phyloP scores from a whole-genome alignment of 2,113 vertebrate species.

The Antechinus stuartii region DNA sequence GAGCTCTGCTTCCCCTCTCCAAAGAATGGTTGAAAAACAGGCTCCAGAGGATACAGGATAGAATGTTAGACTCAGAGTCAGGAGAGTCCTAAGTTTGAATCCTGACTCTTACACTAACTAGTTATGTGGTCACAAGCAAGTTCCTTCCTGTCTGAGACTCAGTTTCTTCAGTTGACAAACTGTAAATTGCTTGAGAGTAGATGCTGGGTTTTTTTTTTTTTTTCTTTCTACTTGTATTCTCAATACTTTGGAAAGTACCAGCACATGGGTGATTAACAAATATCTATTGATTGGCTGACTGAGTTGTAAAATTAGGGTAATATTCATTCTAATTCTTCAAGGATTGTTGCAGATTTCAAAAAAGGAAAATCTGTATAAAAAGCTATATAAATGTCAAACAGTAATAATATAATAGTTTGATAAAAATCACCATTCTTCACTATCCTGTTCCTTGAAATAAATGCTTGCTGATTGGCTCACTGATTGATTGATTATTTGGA shows the following conservation, averaged over 20 bases:
- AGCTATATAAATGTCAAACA: not conserved
- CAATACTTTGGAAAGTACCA: not conserved
- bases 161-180: not conserved
- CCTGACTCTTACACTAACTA: not conserved
- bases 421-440: not conserved
- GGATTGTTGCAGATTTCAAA: not conserved
- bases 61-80: not conserved
- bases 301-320: not conserved
- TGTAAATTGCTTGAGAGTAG: not conserved
- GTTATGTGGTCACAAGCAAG: not conserved
- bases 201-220: not conserved
- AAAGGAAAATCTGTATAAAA: not conserved
- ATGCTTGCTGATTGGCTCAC: not conserved
- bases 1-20: not conserved
- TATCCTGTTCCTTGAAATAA: slow-evolving; percentile 12
- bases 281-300: not conserved
- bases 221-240: not conserved
- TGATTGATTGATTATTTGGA: not conserved
- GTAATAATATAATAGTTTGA: not conserved
- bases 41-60: not conserved
- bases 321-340: not conserved
- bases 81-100: not conserved
- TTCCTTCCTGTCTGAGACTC: not conserved
- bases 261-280: not conserved
- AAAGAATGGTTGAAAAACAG: not conserved